phyloP scores from a whole-genome alignment of 23 tunicate species.

The Trididemnum nubilum region DNA sequence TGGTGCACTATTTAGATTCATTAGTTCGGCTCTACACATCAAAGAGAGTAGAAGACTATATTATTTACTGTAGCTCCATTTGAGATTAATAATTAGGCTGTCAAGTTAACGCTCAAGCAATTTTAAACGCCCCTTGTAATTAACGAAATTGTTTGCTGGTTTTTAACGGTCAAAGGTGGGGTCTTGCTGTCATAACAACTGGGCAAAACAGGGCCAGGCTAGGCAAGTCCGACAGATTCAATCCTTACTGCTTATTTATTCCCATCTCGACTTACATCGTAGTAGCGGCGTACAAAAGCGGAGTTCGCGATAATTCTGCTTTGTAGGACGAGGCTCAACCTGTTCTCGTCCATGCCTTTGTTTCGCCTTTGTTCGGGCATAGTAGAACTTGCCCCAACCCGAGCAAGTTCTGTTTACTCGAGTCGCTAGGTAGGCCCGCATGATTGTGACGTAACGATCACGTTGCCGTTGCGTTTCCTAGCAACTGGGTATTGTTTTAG shows the following conservation, averaged over 20 bases:
- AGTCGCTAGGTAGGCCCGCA: slow-evolving; percentile 4
- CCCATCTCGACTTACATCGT: slow-evolving; percentile 6
- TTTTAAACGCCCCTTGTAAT: too few species aligned
- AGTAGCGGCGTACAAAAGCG: slow-evolving; percentile 10
- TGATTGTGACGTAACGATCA: neutral
- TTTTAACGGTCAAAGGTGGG: too few species aligned
- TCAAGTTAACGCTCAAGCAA: too few species aligned
- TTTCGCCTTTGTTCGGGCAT: slow-evolving; percentile 16
- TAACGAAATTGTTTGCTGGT: too few species aligned
- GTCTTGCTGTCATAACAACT: slow-evolving; percentile 25
- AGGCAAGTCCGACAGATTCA: slow-evolving; percentile 12
- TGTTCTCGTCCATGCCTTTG: neutral
- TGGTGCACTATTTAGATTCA: too few species aligned
- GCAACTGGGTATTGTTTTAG: slow-evolving; percentile 6
- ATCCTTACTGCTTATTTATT: neutral
- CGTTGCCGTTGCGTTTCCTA: slow-evolving; percentile 4
- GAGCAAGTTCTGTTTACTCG: slow-evolving; percentile 1
- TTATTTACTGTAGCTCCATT: too few species aligned
- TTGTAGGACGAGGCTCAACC: too few species aligned
- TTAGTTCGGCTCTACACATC: too few species aligned
- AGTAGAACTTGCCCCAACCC: neutral
- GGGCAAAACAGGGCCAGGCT: slow-evolving; percentile 30
- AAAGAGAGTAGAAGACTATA: too few species aligned
- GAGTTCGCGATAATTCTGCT: too few species aligned
- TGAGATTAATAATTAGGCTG: too few species aligned